Conservation (phyloP, 2,797 vertebrate genomes). For the Numenius phaeopus region DNA sequence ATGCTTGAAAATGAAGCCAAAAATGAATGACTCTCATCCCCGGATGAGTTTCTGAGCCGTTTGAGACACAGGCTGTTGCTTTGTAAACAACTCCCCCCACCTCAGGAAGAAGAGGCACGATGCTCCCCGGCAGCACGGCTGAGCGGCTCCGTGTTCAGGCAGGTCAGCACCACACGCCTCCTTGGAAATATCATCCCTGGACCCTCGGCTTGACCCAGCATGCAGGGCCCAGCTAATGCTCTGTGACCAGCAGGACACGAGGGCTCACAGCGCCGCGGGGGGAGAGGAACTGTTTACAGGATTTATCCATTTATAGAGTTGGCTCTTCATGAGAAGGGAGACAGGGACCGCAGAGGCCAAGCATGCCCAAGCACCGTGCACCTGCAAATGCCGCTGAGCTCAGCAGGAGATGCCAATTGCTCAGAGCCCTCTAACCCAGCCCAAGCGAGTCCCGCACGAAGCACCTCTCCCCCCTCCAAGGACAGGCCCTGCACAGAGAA, state of each 20-base stretch:
- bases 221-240: background rate
- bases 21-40: slow-evolving; percentile 66
- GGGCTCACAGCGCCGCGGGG: background rate
- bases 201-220: background rate
- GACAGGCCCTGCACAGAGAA: rapidly evolving
- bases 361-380: background rate
- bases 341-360: background rate
- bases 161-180: background rate
- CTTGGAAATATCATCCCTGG: background rate
- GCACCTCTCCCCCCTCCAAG: background rate
- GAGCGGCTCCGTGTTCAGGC: rapidly evolving
- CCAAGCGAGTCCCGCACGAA: background rate
- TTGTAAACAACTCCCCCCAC: slow-evolving; percentile 64
- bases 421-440: background rate
- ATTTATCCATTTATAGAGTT: background rate
- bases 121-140: rapidly evolving
- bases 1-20: slow-evolving; percentile 67
- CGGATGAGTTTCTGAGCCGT: slow-evolving; percentile 60
- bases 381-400: background rate
- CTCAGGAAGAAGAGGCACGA: background rate
- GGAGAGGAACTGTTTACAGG: background rate
- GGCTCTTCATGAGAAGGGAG: background rate
- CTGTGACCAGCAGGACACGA: background rate
- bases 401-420: background rate
- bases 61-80: slow-evolving; percentile 52